Conservation (phyloP, 1,140 invertebrate species). For the Danaus plexippus region DNA sequence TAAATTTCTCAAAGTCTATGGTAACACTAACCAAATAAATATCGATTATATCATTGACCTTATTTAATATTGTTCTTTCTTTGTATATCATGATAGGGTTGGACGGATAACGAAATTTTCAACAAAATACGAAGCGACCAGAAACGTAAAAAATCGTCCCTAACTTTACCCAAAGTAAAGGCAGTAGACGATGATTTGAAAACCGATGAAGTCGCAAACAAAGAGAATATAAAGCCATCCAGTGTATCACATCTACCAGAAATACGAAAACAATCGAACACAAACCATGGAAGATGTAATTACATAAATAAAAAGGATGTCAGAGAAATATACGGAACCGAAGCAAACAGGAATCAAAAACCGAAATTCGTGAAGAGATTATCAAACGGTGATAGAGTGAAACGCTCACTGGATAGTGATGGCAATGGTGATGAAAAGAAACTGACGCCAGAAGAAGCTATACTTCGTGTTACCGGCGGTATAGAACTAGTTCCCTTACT, state of each 20-base stretch:
- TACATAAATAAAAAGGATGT: conserved; percentile 16
- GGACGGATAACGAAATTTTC: conserved; percentile 63
- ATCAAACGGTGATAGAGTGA: conserved; percentile 43
- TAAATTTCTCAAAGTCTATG: conserved; percentile 79
- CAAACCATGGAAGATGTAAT: conserved; percentile 12
- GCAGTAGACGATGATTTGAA: conserved; percentile 46
- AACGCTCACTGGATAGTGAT: conserved; percentile 28
- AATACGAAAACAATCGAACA: conserved; percentile 32
- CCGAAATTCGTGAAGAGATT: conserved; percentile 50
- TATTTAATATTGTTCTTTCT: conserved; percentile 3
- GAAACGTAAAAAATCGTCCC: conserved; percentile 50
- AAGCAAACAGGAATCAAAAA: conserved; percentile 21
- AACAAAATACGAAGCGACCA: conserved; percentile 48
- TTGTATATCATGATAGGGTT: conserved; percentile 37
- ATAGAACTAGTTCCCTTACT: conserved; percentile 80
- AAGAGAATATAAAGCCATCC: conserved; percentile 39
- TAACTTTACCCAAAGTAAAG: conserved; percentile 66
- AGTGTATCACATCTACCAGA: conserved; percentile 47
- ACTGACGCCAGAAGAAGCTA: conserved; percentile 64
- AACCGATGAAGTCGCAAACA: conserved; percentile 24
- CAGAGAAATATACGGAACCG: conserved; percentile 14
- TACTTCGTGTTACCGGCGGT: conserved; percentile 72
- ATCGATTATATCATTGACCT: not conserved
- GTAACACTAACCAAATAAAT: conserved; percentile 43
- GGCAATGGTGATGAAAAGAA: conserved; percentile 39